These are phyloP conservation scores for Ageneiosus marmoratus DNA, from an alignment of 2,113 vertebrate species.

Conservation along the genomic window DNA sequence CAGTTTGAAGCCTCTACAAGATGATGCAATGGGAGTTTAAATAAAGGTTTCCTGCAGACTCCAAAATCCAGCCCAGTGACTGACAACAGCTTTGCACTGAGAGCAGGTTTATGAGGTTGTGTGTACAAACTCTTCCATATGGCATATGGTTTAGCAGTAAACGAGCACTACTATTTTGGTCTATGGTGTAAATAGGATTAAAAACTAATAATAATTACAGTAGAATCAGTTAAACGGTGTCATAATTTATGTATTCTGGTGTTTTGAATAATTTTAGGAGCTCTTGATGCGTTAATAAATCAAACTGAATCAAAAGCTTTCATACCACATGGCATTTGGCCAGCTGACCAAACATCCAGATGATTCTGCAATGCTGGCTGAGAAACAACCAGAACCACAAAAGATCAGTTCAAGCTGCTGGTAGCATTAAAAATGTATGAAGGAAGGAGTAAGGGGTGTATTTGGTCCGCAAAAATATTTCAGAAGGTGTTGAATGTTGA, in stretches of 20 bases:
- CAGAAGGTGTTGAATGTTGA: too few relatives aligned
- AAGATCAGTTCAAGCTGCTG: background rate
- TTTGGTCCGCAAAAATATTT: too few relatives aligned
- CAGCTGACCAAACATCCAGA: constrained; percentile 1
- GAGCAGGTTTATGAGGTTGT: background rate
- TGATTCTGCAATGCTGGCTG: background rate
- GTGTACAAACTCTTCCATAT: background rate
- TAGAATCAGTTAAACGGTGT: background rate
- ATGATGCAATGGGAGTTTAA: background rate
- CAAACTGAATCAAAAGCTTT: background rate
- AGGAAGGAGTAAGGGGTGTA: too few relatives aligned
- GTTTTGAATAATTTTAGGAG: background rate
- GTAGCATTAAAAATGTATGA: background rate
- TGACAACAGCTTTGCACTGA: background rate
- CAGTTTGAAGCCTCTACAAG: background rate
- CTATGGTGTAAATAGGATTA: too few relatives aligned
- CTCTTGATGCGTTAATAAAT: background rate
- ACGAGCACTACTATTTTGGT: background rate
- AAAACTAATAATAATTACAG: background rate
- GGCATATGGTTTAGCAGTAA: too few relatives aligned
- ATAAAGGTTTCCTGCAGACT: background rate
- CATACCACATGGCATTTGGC: background rate
- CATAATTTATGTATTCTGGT: background rate
- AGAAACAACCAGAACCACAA: background rate
- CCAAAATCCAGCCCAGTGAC: background rate